Conservation (phyloP, 2,888 invertebrate genomes). For the Ephialtes manifestator region DNA sequence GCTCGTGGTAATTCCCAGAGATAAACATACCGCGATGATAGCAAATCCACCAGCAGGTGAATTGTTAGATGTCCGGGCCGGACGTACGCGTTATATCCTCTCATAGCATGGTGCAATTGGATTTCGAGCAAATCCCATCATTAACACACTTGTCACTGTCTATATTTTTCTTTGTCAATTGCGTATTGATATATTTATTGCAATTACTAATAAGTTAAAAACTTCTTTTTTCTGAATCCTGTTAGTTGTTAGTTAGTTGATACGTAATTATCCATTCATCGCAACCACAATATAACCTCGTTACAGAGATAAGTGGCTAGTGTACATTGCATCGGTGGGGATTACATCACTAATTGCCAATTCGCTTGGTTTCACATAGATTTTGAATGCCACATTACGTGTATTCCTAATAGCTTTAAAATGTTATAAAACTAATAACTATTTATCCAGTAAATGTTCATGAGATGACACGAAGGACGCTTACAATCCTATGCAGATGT, state of each 20-base stretch:
- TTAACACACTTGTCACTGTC: background rate
- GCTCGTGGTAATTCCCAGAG: conserved; percentile 58
- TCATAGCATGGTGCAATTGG: background rate
- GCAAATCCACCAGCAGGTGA: conserved; percentile 28
- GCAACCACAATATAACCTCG: background rate
- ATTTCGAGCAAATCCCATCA: background rate
- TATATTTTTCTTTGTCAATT: no score
- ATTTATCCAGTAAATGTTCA: no score
- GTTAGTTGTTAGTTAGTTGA: background rate
- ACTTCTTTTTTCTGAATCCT: no score
- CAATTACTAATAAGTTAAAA: background rate
- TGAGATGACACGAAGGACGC: background rate
- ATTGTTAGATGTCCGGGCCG: conserved; percentile 39
- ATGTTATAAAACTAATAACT: no score
- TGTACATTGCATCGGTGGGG: no score
- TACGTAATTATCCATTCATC: background rate
- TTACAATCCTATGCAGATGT: background rate
- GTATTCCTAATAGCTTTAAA: no score
- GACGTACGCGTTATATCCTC: conserved; percentile 1
- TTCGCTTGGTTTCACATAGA: no score
- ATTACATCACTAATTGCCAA: no score
- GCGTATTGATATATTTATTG: background rate
- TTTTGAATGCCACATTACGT: no score
- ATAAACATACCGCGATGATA: conserved; percentile 63
- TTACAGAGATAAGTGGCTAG: background rate